phyloP scores from a whole-genome alignment of 2,113 vertebrate genomes.

The Copsychus sechellarum region DNA sequence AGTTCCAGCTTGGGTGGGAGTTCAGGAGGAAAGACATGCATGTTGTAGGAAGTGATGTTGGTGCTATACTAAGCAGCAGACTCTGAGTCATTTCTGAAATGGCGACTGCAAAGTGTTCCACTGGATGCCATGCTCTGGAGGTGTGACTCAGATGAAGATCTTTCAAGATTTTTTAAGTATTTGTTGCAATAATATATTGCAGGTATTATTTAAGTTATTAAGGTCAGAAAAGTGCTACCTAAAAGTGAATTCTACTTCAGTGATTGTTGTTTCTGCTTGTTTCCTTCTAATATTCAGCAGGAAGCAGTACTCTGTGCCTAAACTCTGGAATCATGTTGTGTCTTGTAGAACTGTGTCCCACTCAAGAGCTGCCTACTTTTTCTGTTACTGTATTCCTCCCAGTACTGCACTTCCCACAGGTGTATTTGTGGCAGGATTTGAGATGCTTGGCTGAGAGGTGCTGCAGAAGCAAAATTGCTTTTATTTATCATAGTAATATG shows the following conservation, averaged over 20 bases:
- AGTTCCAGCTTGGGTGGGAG: constrained; percentile 33
- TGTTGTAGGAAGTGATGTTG: constrained; percentile 38
- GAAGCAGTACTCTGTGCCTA: neutral
- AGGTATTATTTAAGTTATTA: neutral
- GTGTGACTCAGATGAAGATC: neutral
- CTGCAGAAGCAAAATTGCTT: neutral
- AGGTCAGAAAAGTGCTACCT: neutral
- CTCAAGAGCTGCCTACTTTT: neutral
- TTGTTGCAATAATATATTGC: neutral
- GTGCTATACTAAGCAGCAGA: constrained; percentile 24
- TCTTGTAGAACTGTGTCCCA: neutral
- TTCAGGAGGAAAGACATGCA: neutral
- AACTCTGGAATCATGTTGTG: neutral
- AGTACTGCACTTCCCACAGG: neutral
- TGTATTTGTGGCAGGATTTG: neutral
- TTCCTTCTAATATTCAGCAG: neutral
- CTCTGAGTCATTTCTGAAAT: constrained; percentile 29
- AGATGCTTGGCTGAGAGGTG: neutral
- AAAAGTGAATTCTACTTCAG: neutral
- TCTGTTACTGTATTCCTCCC: neutral
- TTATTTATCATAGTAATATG: neutral
- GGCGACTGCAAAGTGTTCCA: neutral
- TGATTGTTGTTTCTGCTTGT: neutral
- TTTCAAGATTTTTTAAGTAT: neutral
- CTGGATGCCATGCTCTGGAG: neutral